Conservation (phyloP, 2,888 invertebrate genomes). For the Pollenia labialis region DNA sequence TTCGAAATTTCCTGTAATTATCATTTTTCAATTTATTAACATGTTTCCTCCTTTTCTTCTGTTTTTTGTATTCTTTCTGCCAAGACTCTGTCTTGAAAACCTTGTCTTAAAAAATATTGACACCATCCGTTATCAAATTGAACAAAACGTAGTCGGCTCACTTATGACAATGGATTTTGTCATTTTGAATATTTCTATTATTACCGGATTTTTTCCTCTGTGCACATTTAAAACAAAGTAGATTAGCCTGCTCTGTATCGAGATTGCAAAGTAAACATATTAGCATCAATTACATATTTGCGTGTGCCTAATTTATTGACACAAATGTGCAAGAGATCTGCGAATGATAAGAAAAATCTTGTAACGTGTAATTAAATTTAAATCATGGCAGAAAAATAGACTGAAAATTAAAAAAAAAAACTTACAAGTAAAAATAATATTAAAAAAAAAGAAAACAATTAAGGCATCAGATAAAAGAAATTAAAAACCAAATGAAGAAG, state of each 20-base stretch:
- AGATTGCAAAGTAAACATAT: constrained; percentile 21
- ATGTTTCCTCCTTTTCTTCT: no score
- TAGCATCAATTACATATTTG: constrained; percentile 57
- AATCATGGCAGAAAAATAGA: constrained; percentile 21
- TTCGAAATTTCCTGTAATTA: no score
- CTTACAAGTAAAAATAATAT: constrained; percentile 1
- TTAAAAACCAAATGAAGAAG: constrained; percentile 12
- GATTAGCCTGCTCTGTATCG: not conserved
- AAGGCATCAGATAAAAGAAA: constrained; percentile 41
- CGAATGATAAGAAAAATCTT: constrained; percentile 58
- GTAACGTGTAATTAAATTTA: constrained; percentile 58
- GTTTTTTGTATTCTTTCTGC: no score
- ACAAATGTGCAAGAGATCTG: constrained; percentile 52
- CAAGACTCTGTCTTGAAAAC: no score
- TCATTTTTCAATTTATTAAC: no score
- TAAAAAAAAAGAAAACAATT: constrained; percentile 19
- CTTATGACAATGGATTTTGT: no score
- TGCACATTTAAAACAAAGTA: no score
- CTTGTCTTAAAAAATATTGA: no score
- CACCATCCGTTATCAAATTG: no score
- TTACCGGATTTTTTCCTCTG: no score
- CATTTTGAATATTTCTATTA: no score
- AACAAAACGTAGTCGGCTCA: no score
- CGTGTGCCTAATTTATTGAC: constrained; percentile 58
- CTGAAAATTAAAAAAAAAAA: not conserved